Conservation (phyloP, 2,888 invertebrate species). For the Cheilosia urbana region DNA sequence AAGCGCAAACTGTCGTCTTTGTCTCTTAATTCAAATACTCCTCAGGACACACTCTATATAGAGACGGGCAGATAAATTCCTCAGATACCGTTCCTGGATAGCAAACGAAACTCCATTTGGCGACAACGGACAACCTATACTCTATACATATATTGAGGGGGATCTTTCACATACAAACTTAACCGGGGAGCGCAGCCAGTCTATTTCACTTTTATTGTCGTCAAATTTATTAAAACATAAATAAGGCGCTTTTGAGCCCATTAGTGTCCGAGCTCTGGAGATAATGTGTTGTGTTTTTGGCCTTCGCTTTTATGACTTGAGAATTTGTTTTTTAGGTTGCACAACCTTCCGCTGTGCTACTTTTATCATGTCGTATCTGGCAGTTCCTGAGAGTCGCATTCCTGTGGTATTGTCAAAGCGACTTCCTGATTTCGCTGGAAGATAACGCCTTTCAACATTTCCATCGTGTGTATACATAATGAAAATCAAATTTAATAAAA, state of each 20-base stretch:
- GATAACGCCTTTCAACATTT: conserved; percentile 50
- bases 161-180: conserved; percentile 12
- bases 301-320: conserved; percentile 54
- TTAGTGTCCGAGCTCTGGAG: conserved; percentile 65
- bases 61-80: conserved; percentile 56
- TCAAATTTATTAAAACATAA: conserved; percentile 75
- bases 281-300: conserved; percentile 49
- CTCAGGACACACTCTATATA: conserved; percentile 34
- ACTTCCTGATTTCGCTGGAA: conserved; percentile 22
- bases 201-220: conserved; percentile 73
- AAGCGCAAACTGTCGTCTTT: conserved; percentile 67
- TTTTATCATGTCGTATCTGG: conserved; percentile 18
- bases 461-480: conserved; percentile 26
- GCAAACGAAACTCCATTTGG: conserved; percentile 38
- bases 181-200: conserved; percentile 47
- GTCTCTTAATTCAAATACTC: conserved; percentile 66
- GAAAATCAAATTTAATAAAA: conserved; percentile 42
- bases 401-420: neutral
- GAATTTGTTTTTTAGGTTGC: conserved; percentile 52
- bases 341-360: conserved; percentile 44
- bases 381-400: neutral
- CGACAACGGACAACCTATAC: conserved; percentile 29
- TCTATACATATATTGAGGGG: neutral
- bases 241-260: conserved; percentile 68
- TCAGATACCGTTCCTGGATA: conserved; percentile 47